Evolutionary conservation across 2,797 vertebrate species (phyloP), one percentile per base, ranked within the genome.

Genomic region (Rhinatrema bivittatum): DNA sequence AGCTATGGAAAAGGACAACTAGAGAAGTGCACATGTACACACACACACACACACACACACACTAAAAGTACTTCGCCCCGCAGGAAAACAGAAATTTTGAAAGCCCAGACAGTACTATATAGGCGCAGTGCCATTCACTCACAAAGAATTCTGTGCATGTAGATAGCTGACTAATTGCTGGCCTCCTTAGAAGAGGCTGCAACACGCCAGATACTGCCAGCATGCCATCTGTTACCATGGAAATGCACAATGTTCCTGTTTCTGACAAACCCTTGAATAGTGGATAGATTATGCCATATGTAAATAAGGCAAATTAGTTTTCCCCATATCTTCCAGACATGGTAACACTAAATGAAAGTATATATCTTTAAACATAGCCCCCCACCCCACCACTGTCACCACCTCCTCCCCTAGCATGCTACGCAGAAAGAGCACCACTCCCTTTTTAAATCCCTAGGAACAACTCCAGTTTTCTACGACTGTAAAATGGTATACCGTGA

Each of bases 221-320:
- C 84, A 85, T 86, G 84, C 83, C 79, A 85, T 77, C 78, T 74
- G 88, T 90, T 89, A 87, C 89, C 87, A 90, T 91, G 88, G 87
- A 83, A 88, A 91, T 87, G 74, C 74, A 74, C 81, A 82, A 81
- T 83, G 85, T 84, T 86, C 82, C 82, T 82, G 83, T 82, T 84
- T 84, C 83, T 82, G 77, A 87, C 82, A 84, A 82, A 82, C 84
- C 81, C 80, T 85, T 82, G 80, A 84, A 84, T 82, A 78, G 83
- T 86, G 83, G 76, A 82, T 84, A 83, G 86, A 84, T 81, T 83
- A 82, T 86, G 77, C 79, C 82, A 72, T 87, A 86, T 87, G 83
- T 87, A 87, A 87, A 87, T 87, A 87, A 87, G 83, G 82, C 81
- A 86, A 86, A 85, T 86, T 86, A 86, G 81, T 85, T 87, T 87